Evolutionary conservation across 2,888 invertebrate genomes (phyloP), one percentile per base, ranked within the genome.

Genomic region (Formica aserva): DNA sequence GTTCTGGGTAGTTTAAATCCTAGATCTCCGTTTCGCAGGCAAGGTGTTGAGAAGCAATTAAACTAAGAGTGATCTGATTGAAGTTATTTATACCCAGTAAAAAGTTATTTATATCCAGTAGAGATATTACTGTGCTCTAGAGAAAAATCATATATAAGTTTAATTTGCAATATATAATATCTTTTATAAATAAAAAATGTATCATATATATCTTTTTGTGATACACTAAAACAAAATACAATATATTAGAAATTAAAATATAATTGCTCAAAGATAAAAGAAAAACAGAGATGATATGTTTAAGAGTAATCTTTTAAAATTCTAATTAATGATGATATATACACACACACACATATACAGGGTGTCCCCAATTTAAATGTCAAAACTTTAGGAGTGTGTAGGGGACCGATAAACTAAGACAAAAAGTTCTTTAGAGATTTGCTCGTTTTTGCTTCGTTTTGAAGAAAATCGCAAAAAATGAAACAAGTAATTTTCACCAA

Each of bases 1-100:
- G 94, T 96, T 35, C 94, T 97, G 76, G 96, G 96, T 71, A 97
- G 97, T 92, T 95, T 97, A 92, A 96, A 97, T 85, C 95, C 95
- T 35, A 95, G 95, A 1, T 97, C 96, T 92, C 96, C 96, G 0
- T 97, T 96, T 92, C 95, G 95, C 88, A 95, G 77, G n/a, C 83
- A 85, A 45, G 41, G 11, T 15, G 29, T 26, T 0, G 35, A 60
- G 26, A n/a, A 6, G 1, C n/a, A 55, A 45, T 13, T 26, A 45
- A 60, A 18, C 45, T 60, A 60, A 45, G 18, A 71, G 18, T 29
- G 69, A 52, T 65, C 11, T 6, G 18, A 48, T 48, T 18, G n/a
- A 29, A 75, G 32, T 45, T 32, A n/a, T 66, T 62, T 45, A 62
- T 9, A 41, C 11, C 15, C n/a, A 45, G 45, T 32, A 38, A 38